A percentile compares a stretch with the other conserved stretches of the same genome.
phyloP scores from a whole-genome alignment of 2,113 vertebrate genomes.

The Cichladusa arquata region DNA sequence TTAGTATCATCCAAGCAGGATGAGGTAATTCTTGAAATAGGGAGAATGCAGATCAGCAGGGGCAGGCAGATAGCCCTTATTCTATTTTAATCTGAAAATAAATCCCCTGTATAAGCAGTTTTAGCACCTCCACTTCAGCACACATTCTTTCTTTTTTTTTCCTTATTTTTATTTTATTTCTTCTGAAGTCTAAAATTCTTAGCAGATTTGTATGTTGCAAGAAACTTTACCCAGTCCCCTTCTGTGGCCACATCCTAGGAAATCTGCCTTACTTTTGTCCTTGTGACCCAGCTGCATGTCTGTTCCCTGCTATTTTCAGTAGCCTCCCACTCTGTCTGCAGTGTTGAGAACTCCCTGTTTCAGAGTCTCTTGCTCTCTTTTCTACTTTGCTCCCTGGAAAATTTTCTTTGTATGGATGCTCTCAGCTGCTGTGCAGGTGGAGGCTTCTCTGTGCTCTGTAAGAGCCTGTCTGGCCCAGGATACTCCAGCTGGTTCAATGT shows the following conservation, averaged over 20 bases:
- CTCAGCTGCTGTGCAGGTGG: not conserved
- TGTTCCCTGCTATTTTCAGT: slow-evolving; percentile 34
- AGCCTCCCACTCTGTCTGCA: slow-evolving; percentile 30
- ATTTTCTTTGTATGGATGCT: not conserved
- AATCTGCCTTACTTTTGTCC: not conserved
- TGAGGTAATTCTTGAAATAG: not conserved
- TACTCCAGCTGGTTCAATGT: not conserved
- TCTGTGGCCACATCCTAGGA: not conserved
- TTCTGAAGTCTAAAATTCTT: not conserved
- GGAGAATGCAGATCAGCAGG: not conserved
- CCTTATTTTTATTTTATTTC: not conserved
- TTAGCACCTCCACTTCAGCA: not conserved
- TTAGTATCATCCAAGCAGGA: not conserved
- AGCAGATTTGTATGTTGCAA: not conserved
- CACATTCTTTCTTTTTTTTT: not conserved
- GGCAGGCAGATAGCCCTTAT: not conserved
- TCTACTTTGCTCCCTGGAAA: not conserved
- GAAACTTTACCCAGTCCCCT: not conserved
- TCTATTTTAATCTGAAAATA: not conserved
- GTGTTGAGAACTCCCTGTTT: not conserved
- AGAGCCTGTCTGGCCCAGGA: not conserved
- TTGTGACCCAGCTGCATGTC: not conserved
- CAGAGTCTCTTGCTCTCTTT: not conserved
- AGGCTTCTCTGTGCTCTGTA: not conserved
- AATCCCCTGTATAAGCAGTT: not conserved